Conservation (phyloP, 2,797 vertebrate species). For the Pyrocephalus nanus region DNA sequence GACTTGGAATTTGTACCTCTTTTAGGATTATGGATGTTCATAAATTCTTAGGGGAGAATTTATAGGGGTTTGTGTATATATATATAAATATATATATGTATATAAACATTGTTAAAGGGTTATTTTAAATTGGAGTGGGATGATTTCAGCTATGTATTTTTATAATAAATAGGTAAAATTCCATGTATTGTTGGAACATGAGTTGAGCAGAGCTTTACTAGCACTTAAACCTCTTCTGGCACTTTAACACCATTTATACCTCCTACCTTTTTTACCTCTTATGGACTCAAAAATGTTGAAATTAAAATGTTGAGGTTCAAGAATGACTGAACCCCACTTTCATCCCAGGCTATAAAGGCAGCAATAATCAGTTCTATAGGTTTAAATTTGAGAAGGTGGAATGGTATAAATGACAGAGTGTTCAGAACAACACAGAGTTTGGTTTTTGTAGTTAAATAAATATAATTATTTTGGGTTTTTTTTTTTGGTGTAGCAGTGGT, state of each 20-base stretch:
- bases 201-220: not conserved
- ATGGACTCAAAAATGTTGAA: not conserved
- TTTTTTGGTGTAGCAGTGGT: not conserved
- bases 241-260: rapidly evolving
- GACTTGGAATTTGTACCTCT: not conserved
- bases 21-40: not conserved
- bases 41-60: not conserved
- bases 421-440: not conserved
- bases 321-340: not conserved
- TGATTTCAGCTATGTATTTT: not conserved
- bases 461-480: rapidly evolving
- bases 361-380: rapidly evolving
- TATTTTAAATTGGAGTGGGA: not conserved
- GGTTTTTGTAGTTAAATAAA: not conserved
- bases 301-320: not conserved
- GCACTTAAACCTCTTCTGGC: not conserved
- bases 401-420: rapidly evolving
- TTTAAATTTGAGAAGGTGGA: not conserved
- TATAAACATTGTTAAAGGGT: not conserved
- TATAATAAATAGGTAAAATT: not conserved
- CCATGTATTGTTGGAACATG: rapidly evolving
- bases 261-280: not conserved
- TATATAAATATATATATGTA: rapidly evolving
- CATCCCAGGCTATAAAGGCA: not conserved
- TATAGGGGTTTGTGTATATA: rapidly evolving